A percentile compares a stretch with the other conserved stretches of the same genome.
These are phyloP conservation scores for Caenorhabditis afra DNA, from an alignment of 2,888 invertebrate genomes.

Conservation along the genomic window DNA sequence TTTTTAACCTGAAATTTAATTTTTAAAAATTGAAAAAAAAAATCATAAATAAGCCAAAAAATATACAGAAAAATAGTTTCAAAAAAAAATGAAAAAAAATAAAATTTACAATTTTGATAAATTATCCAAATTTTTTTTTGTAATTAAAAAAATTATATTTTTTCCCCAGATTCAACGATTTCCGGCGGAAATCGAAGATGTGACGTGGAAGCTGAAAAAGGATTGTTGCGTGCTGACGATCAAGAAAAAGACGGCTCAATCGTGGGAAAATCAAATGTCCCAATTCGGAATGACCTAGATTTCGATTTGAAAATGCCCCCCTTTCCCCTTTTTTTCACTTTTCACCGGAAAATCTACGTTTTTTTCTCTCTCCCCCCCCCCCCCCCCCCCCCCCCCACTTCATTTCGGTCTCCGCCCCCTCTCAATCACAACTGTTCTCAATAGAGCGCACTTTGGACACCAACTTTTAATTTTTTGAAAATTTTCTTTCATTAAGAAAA, in stretches of 20 bases:
- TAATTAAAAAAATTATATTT: neutral
- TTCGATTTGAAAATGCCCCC: neutral
- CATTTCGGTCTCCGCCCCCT: constrained; percentile 23
- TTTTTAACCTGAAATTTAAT: neutral
- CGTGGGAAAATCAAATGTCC: constrained; percentile 67
- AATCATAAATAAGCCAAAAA: too few species aligned
- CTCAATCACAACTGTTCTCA: constrained; percentile 25
- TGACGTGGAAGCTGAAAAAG: constrained; percentile 68
- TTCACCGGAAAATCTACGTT: neutral
- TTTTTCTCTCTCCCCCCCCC: too few species aligned
- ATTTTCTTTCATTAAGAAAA: too few species aligned
- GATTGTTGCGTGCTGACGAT: constrained; percentile 67
- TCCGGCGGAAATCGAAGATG: constrained; percentile 63
- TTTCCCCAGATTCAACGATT: constrained; percentile 53
- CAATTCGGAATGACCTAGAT: constrained; percentile 65
- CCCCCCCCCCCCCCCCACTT: neutral
- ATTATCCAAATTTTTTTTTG: constrained; percentile 1
- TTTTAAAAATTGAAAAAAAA: neutral
- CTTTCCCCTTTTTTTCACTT: neutral
- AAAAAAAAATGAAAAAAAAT: neutral
- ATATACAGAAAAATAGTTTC: neutral
- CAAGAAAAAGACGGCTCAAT: constrained; percentile 62
- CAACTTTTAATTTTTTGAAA: too few species aligned
- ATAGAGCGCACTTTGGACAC: constrained; percentile 44
- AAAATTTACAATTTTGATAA: too few species aligned